A percentile compares a stretch with the other conserved stretches of the same genome.
Evolutionary conservation across 2,888 invertebrate species (phyloP).

Genomic region (Saturnia pavonia): DNA sequence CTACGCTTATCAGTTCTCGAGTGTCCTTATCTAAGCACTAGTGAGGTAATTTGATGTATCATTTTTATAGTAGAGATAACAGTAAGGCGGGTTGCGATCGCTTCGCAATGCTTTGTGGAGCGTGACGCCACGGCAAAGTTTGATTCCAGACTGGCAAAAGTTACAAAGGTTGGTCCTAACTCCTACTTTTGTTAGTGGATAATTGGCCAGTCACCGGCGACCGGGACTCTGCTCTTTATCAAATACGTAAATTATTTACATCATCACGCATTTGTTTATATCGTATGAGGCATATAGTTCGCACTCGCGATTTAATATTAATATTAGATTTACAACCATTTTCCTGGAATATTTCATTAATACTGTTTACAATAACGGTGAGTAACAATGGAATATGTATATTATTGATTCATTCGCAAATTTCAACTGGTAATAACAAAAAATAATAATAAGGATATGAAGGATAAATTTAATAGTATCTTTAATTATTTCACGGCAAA

Average conservation of each 20-base stretch:
- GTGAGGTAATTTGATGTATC: conserved; percentile 73
- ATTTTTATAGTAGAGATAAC: conserved; percentile 70
- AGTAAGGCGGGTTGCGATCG: conserved; percentile 36
- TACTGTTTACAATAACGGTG: neutral
- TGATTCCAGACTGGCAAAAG: conserved; percentile 35
- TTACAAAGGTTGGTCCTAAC: conserved; percentile 10
- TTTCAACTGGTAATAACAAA: neutral
- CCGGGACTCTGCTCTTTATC: conserved; percentile 27
- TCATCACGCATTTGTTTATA: conserved; percentile 6
- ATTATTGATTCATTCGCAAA: neutral
- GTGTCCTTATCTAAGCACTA: conserved; percentile 60
- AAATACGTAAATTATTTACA: conserved; percentile 19
- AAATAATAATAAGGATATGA: neutral
- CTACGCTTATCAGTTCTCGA: conserved; percentile 53
- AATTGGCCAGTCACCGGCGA: conserved; percentile 3
- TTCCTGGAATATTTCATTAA: conserved; percentile 3
- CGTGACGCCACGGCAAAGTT: conserved; percentile 35
- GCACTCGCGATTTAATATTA: conserved; percentile 1
- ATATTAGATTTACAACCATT: neutral
- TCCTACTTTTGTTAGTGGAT: conserved; percentile 15
- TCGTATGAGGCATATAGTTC: neutral
- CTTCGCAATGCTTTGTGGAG: conserved; percentile 27
- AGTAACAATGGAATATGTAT: conserved; percentile 7
- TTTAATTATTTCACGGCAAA: too few species aligned
- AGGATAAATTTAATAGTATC: too few species aligned